Base-by-base conservation (phyloP, 2,113 vertebrate genomes). In the Galeopterus variegatus region DNA sequence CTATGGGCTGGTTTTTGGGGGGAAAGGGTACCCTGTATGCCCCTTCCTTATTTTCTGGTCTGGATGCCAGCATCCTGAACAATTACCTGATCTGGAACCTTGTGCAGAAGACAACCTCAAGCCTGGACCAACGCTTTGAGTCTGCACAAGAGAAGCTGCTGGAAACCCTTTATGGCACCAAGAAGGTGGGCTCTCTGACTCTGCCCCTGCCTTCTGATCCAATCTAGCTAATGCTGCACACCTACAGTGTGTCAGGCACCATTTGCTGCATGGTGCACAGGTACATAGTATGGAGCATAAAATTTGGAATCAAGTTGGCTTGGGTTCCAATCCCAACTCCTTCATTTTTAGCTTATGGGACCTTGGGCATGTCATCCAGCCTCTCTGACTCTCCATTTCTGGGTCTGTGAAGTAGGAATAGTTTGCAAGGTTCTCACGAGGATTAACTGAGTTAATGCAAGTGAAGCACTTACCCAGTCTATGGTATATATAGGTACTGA, bases 21-120 rank as follows among this genome's bases (percentile, higher is more conserved):
- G 31, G 4, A 48, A 65, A 54, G 56, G 14, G 45, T 52, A 36
- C 65, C 28, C 45, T 36, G 28, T 69, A 23, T 79, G 58, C 33
- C 60, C 79, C 81, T 62, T 83, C 83, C 81, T 93, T 90, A 80
- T 65, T n/a, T 64, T 83, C 90, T 81, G 45, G 18, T 73, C 23
- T 80, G 89, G 36, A 77, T 54, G 0, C 0, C 95, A 99, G 99
- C 56, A 18, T 99, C 96, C 96, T 99, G 93, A 99, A 99, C 98
- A 99, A 99, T 98, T 99, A 99, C 98, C 98, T 99, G 99, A 99
- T 99, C 90, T 99, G 99, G 99, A 99, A 99, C 67, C 97, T 99
- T 98, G 99, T 99, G 31, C 99, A 99, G 98, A 99, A 99, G 98
- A 99, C 99, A 0, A 99, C 99, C 2, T 99, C 99, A 18, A 99